Percentiles rank a stretch among this genome's conserved stretches.
These are phyloP conservation scores for Aegotheles bennettii DNA, from an alignment of 2,113 vertebrate genomes.

Conservation along the genomic window DNA sequence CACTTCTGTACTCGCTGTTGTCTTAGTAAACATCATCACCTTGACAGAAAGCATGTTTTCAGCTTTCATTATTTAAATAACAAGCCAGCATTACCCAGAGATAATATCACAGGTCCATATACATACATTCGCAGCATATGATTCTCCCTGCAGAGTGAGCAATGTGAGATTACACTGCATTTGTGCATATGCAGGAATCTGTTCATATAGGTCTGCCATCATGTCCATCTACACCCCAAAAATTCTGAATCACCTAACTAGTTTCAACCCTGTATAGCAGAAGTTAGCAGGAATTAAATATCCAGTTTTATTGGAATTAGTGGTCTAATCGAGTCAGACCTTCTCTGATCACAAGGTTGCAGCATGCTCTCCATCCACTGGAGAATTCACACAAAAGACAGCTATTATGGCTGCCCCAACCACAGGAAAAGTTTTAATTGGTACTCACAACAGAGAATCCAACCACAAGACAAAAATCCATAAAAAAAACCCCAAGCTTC, in stretches of 20 bases:
- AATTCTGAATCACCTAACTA: neutral
- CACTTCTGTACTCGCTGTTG: neutral
- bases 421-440: slow-evolving; percentile 34
- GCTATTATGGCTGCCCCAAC: neutral
- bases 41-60: neutral
- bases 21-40: neutral
- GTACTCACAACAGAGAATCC: neutral
- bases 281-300: neutral
- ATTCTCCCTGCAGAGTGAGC: neutral
- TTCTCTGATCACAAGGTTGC: neutral
- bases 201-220: neutral
- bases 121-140: neutral
- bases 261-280: neutral
- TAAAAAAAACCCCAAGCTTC: neutral
- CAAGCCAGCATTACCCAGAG: neutral
- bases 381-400: neutral
- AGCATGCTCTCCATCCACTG: neutral
- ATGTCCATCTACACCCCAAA: neutral
- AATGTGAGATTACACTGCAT: neutral
- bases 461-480: neutral
- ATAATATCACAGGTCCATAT: neutral
- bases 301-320: neutral
- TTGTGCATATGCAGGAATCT: neutral
- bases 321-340: neutral
- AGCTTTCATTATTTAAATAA: neutral